Evolutionary conservation across 2,888 invertebrate species (phyloP).

Genomic region (Chymomyza fuscimana): DNA sequence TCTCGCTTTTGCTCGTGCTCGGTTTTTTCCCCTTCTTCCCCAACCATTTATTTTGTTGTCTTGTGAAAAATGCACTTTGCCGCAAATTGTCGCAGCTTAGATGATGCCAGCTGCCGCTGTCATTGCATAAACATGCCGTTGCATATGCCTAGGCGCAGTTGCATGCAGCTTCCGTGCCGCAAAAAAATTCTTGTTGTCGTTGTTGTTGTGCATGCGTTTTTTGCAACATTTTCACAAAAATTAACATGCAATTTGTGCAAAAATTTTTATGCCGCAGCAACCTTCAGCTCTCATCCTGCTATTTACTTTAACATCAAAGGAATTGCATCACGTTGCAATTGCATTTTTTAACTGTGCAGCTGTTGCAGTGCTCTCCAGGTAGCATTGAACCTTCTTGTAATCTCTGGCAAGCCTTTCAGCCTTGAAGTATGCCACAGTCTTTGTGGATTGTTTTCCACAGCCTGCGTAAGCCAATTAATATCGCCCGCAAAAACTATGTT

Average conservation of each 20-base stretch:
- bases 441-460: constrained; percentile 31
- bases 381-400: constrained; percentile 14
- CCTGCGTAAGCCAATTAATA: constrained; percentile 6
- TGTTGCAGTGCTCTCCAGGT: constrained; percentile 2
- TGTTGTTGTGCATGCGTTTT: constrained; percentile 19
- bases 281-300: background rate
- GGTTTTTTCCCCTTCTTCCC: constrained; percentile 14
- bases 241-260: constrained; percentile 50
- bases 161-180: constrained; percentile 28
- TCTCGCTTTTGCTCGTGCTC: constrained; percentile 31
- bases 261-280: constrained; percentile 17
- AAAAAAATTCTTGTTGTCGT: constrained; percentile 24
- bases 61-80: constrained; percentile 71
- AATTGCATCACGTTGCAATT: background rate
- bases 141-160: constrained; percentile 19
- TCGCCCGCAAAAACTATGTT: background rate
- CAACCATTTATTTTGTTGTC: constrained; percentile 34
- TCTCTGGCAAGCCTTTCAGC: background rate
- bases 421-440: constrained; percentile 29
- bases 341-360: constrained; percentile 1
- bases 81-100: constrained; percentile 56
- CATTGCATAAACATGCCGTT: constrained; percentile 4
- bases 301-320: constrained; percentile 12
- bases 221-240: constrained; percentile 35
- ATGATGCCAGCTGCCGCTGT: background rate